Evolutionary conservation across 2,797 vertebrate species (phyloP).

Genomic region (Echeneis naucrates): DNA sequence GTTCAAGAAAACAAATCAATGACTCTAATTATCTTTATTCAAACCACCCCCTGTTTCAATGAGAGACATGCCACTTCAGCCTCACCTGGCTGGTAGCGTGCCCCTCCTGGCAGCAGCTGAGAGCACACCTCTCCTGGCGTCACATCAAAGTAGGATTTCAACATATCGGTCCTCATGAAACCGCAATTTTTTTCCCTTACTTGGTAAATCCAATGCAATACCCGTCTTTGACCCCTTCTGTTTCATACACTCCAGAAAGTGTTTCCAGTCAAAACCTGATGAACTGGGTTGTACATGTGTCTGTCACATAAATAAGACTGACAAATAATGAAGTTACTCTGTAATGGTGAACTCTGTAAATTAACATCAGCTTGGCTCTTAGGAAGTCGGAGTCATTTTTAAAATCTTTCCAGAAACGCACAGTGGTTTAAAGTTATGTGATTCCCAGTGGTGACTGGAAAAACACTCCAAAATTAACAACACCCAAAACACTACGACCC

Average conservation of each 20-base stretch:
- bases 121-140: neutral
- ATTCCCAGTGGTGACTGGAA: constrained; percentile 28
- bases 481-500: neutral
- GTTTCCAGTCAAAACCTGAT: neutral
- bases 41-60: neutral
- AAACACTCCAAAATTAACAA: constrained; percentile 23
- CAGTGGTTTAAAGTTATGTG: constrained; percentile 11
- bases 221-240: neutral
- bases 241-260: too few relatives aligned
- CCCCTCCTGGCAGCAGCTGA: neutral
- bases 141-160: neutral
- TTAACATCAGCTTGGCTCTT: constrained; percentile 7
- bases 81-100: neutral
- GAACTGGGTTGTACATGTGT: neutral
- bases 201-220: neutral
- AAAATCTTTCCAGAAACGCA: constrained; percentile 8
- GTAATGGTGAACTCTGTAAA: constrained; percentile 28
- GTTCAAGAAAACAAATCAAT: neutral
- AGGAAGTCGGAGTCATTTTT: neutral
- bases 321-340: constrained; percentile 9
- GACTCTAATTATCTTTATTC: neutral
- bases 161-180: neutral
- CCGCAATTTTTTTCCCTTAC: neutral
- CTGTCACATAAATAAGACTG: neutral
- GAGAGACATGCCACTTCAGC: neutral